phyloP scores from a whole-genome alignment of 1,140 invertebrate genomes.

The Melitaea cinxia region DNA sequence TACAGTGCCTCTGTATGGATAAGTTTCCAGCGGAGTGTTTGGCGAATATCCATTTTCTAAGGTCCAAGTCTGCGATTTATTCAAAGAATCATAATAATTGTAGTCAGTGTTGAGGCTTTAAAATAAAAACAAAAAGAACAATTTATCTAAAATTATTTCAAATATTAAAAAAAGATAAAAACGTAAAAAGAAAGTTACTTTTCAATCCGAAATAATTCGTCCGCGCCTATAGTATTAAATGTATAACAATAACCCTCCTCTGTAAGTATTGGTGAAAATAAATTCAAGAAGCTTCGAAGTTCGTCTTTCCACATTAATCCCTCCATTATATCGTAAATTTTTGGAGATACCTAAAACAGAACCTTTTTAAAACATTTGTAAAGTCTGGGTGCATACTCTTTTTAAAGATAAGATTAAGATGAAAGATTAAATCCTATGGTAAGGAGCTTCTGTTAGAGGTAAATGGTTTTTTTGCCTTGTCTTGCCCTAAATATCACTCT shows the following conservation, averaged over 20 bases:
- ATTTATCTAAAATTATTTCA: too few relatives aligned
- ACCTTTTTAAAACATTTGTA: too few relatives aligned
- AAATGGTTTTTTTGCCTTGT: too few relatives aligned
- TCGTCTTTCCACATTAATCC: slow-evolving; percentile 82
- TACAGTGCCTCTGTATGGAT: slow-evolving; percentile 78
- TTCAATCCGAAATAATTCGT: slow-evolving; percentile 81
- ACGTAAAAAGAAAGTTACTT: slow-evolving; percentile 47
- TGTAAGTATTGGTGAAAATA: slow-evolving; percentile 84
- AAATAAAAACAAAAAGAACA: too few relatives aligned
- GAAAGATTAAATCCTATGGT: too few relatives aligned
- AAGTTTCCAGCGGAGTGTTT: slow-evolving; percentile 82
- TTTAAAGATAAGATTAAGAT: too few relatives aligned
- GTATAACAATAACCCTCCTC: slow-evolving; percentile 88
- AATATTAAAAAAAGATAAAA: not conserved
- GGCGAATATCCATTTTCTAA: slow-evolving; percentile 84
- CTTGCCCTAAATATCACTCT: too few relatives aligned
- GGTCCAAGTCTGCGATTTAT: slow-evolving; percentile 78
- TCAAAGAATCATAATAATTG: too few relatives aligned
- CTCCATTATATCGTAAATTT: slow-evolving; percentile 82
- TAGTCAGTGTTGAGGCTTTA: too few relatives aligned
- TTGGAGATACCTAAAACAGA: slow-evolving; percentile 66
- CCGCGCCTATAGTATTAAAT: slow-evolving; percentile 85
- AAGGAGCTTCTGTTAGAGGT: too few relatives aligned
- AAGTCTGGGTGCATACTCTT: too few relatives aligned
- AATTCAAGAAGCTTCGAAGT: slow-evolving; percentile 74